phyloP scores from a whole-genome alignment of 2,888 invertebrate genomes.

The Eupelmus urozonus region DNA sequence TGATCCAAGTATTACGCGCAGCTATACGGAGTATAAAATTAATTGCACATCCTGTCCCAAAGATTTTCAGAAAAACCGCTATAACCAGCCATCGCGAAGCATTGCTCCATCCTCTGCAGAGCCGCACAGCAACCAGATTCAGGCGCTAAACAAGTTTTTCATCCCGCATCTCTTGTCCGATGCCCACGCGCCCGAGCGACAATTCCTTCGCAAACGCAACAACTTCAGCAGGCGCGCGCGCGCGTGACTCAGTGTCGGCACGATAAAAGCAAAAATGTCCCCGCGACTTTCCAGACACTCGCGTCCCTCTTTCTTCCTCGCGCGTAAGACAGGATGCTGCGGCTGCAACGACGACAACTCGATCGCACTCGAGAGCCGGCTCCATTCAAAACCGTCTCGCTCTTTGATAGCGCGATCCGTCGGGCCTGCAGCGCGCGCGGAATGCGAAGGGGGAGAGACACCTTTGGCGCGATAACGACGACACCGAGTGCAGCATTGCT shows the following conservation, averaged over 20 bases:
- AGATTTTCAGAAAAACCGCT: no score
- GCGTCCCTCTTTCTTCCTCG: constrained; percentile 30
- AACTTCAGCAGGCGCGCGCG: not conserved
- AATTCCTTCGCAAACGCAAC: constrained; percentile 25
- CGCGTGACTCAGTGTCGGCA: constrained; percentile 30
- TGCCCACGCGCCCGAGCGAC: constrained; percentile 3
- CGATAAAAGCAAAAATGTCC: constrained; percentile 28
- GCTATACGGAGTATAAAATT: no score
- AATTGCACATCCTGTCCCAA: no score
- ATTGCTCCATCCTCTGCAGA: no score
- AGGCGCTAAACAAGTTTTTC: constrained; percentile 28
- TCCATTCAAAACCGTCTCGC: no score
- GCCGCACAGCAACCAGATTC: not conserved
- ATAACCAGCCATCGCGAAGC: no score
- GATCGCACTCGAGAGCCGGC: constrained; percentile 66
- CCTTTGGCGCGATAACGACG: constrained; percentile 12
- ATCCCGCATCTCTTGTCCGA: not conserved
- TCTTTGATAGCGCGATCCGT: no score
- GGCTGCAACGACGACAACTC: no score
- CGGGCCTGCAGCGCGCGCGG: constrained; percentile 63
- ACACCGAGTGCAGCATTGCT: no score
- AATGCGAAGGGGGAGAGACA: not conserved
- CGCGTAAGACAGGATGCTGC: constrained; percentile 65
- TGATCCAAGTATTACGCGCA: no score
- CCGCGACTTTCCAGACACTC: constrained; percentile 29